Percentiles rank a stretch among this genome's conserved stretches.
These are phyloP conservation scores for Phaethon lepturus DNA, from an alignment of 2,113 vertebrate genomes.

Conservation along the genomic window DNA sequence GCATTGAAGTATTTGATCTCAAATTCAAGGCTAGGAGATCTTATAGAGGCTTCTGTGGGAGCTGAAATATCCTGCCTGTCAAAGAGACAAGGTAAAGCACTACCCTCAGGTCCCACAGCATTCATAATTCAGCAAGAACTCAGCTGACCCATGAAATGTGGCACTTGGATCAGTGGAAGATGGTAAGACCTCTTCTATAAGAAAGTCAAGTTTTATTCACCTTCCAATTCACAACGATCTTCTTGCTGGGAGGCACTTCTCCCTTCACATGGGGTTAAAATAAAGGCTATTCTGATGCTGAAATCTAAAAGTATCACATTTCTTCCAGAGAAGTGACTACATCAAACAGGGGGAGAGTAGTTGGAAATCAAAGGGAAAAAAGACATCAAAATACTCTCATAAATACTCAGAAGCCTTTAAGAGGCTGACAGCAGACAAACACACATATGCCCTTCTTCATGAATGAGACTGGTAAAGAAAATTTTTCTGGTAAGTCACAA, in stretches of 20 bases:
- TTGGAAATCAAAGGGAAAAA: not conserved
- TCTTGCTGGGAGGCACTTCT: not conserved
- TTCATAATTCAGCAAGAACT: not conserved
- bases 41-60: not conserved
- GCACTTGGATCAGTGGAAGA: not conserved
- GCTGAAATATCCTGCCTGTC: not conserved
- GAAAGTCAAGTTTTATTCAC: not conserved
- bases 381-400: not conserved
- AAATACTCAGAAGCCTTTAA: not conserved
- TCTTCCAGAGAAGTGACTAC: not conserved
- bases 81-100: not conserved
- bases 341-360: not conserved
- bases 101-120: not conserved
- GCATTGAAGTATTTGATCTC: not conserved
- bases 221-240: not conserved
- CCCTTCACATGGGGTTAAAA: not conserved
- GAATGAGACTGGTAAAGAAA: not conserved
- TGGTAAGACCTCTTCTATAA: not conserved
- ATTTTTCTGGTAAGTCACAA: not conserved
- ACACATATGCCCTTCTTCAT: not conserved
- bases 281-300: not conserved
- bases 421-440: not conserved
- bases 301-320: not conserved
- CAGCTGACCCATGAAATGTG: not conserved
- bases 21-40: not conserved